Evolutionary conservation across 2,888 invertebrate species (phyloP), one percentile per base, ranked within the genome.

Genomic region (Hecatera dysodea): DNA sequence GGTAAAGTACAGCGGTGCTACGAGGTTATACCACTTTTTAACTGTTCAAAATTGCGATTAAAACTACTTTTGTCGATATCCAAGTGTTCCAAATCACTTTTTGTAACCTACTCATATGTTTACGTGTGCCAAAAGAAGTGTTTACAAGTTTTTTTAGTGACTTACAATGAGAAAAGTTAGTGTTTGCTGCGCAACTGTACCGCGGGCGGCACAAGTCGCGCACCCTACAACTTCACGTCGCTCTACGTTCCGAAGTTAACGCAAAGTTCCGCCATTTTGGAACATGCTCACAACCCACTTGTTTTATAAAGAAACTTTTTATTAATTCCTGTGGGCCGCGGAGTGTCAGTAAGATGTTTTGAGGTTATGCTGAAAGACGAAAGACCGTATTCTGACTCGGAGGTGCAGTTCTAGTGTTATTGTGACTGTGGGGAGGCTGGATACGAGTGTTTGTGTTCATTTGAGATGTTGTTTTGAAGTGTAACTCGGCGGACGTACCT

Each of bases 231-330:
- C 96, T 96, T 96, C 96, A 95, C 93, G 91, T 92, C 94, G 95
- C 92, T 95, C 93, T 94, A 93, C 95, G 96, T 95, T 93, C 94
- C 96, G 96, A 96, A 96, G 96, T 96, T 96, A 95, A 94, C 95
- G 93, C 96, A 93, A 96, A 96, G 96, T 96, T 96, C 96, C 96
- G 96, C 96, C 96, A 96, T 96, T 96, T 96, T 96, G 96, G 96
- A 95, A 96, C 96, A 96, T 96, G 96, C 96, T 96, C 96, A 95
- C 96, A 95, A 95, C 96, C 96, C 95, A 96, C 96, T 96, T 96
- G 96, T 96, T 96, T 96, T 96, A 95, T 95, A 96, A 96, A 96
- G 96, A 96, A 96, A 96, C 96, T 96, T 96, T 96, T 96, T 96
- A 96, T 96, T 96, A 96, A 96, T 96, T 96, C 96, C 95, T 95